Base-by-base conservation (phyloP, 2,797 vertebrate genomes). In the Botia almorhae region DNA sequence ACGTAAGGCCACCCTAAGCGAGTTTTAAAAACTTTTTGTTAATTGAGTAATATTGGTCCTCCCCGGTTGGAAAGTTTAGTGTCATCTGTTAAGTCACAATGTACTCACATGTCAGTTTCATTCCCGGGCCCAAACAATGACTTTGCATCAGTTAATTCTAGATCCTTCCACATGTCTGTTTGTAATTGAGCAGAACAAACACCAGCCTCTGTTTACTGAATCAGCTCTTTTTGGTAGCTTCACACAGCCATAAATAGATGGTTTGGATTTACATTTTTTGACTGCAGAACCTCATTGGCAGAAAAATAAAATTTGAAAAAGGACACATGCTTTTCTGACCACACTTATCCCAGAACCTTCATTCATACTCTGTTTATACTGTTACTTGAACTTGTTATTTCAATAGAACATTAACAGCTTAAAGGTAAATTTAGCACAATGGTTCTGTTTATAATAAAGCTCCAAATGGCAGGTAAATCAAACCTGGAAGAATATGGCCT, bases 161-260 rank as follows among this genome's bases (percentile, higher is more conserved):
- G 1, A 56, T 39, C 69, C 67, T 69, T 82, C 75, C 21, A 75
- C 69, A 63, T 58, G 58, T 74, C 50, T 82, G 33, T 7, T 69
- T 71, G 81, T 71, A 39, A 71, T 16, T 51, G 74, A 70, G 19
- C 17, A 58, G 55, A 19, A 75, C 58, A 85, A 85, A 84, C 72
- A 67, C n/a, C 39, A 64, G 50, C 74, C 63, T 71, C 74, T 73
- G 80, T 85, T 84, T 78, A 78, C 61, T 81, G 74, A 85, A 81
- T 82, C 74, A 72, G 71, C 77, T 60, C 67, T 81, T 74, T 83
- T 78, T 50, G 17, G 63, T 61, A 63, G 70, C 56, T 78, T 48
- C 72, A 60, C 76, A 63, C 56, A 72, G 67, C 16, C 63, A 53
- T 53, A 82, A 85, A 85, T 85, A 82, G 82, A 72, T 53, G 14